These are phyloP conservation scores for Neocloeon triangulifer DNA, from an alignment of 1,140 invertebrate species.

Conservation along the genomic window DNA sequence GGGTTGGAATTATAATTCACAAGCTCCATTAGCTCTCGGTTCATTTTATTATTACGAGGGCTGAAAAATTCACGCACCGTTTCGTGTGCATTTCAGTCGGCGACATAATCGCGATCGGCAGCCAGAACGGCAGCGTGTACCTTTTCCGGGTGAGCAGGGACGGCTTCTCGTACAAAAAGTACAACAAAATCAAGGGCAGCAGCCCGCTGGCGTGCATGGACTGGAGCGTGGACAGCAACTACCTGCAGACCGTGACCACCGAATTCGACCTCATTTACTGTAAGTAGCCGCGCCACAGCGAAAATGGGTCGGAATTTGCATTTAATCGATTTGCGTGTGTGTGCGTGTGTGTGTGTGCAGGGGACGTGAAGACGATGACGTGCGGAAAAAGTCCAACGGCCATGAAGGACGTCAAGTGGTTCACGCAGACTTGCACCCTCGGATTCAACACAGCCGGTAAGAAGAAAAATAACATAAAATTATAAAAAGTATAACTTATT, in stretches of 20 bases:
- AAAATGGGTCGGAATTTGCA: no score
- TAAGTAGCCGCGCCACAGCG: no score
- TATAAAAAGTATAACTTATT: not conserved
- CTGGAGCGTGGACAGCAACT: constrained; percentile 75
- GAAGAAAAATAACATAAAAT: constrained; percentile 9
- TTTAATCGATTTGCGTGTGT: no score
- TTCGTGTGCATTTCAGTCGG: constrained; percentile 37
- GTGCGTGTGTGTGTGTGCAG: no score
- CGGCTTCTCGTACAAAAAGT: constrained; percentile 69
- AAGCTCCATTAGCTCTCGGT: no score
- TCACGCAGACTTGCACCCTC: constrained; percentile 60
- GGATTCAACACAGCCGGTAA: constrained; percentile 64
- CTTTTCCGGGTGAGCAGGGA: constrained; percentile 61
- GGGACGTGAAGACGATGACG: constrained; percentile 63
- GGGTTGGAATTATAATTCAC: no score
- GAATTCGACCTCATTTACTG: constrained; percentile 81
- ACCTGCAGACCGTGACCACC: constrained; percentile 70
- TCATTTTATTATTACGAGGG: no score
- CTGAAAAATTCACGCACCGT: no score
- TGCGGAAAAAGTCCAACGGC: constrained; percentile 62
- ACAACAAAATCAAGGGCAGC: constrained; percentile 60
- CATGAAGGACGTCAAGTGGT: constrained; percentile 78
- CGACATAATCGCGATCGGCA: constrained; percentile 70
- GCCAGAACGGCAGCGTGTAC: constrained; percentile 71
- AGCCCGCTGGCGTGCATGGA: constrained; percentile 66